Percentiles rank a stretch among this genome's conserved stretches.
Evolutionary conservation across 2,888 invertebrate species (phyloP).

Genomic region (Ganaspis brasiliensis): DNA sequence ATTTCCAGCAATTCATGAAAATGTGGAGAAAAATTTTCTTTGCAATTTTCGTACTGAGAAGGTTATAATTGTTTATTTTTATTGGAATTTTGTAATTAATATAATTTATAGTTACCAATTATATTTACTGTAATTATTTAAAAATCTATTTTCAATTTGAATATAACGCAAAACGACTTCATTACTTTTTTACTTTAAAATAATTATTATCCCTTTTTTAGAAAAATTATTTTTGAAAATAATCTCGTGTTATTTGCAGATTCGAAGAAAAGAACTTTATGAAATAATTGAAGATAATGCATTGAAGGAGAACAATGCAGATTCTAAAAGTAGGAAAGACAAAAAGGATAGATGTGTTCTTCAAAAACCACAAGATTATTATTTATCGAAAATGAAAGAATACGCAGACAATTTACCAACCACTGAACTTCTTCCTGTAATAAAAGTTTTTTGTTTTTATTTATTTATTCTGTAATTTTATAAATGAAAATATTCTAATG

Average conservation of each 20-base stretch:
- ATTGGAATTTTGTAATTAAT: too few relatives aligned
- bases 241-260: slow-evolving; percentile 55
- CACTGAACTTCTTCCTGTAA: slow-evolving; percentile 69
- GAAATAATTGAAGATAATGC: slow-evolving; percentile 61
- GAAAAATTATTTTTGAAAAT: neutral
- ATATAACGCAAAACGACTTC: too few relatives aligned
- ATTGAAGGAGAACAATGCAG: slow-evolving; percentile 55
- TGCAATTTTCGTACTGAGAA: slow-evolving; percentile 61
- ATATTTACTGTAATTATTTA: too few relatives aligned
- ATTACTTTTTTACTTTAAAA: too few relatives aligned
- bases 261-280: slow-evolving; percentile 58
- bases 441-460: slow-evolving; percentile 10
- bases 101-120: neutral
- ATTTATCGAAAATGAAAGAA: slow-evolving; percentile 67
- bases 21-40: slow-evolving; percentile 55
- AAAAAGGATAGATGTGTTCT: slow-evolving; percentile 58
- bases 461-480: neutral
- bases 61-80: too few relatives aligned
- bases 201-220: neutral
- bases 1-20: slow-evolving; percentile 45
- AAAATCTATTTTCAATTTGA: neutral
- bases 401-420: slow-evolving; percentile 66
- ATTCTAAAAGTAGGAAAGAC: slow-evolving; percentile 47
- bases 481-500: neutral
- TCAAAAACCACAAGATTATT: slow-evolving; percentile 57